A percentile compares a stretch with the other conserved stretches of the same genome.
Conservation (phyloP, 2,797 vertebrate genomes). For the Loriculus beryllinus region DNA sequence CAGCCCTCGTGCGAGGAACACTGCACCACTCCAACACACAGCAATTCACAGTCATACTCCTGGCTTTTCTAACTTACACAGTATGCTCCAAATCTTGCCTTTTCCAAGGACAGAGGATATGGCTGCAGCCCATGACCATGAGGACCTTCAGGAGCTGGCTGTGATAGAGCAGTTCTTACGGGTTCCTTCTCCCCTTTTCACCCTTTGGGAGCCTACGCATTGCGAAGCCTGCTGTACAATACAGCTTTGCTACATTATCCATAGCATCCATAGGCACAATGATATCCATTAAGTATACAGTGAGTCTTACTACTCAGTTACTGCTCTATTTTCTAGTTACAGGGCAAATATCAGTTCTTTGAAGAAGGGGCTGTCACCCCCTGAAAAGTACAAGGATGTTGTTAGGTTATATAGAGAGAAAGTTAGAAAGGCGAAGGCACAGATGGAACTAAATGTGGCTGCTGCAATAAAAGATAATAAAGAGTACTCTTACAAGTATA, state of each 20-base stretch:
- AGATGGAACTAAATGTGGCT: background rate
- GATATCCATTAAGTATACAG: background rate
- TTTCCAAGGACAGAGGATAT: background rate
- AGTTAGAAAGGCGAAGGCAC: background rate
- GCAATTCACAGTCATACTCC: background rate
- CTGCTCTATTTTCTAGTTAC: background rate
- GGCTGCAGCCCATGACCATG: rapidly evolving
- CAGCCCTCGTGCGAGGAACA: background rate
- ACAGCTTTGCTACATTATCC: background rate
- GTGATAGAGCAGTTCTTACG: background rate
- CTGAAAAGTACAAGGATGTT: background rate
- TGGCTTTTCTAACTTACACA: rapidly evolving
- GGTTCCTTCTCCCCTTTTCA: background rate
- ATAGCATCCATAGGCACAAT: background rate
- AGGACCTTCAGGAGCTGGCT: background rate
- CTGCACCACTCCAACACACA: background rate
- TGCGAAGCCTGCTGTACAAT: background rate
- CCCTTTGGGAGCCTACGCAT: rapidly evolving
- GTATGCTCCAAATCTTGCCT: background rate
- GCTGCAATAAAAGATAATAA: background rate
- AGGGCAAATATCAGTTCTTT: background rate
- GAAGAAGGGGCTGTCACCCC: background rate
- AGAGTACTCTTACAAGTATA: background rate
- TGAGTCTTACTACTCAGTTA: background rate
- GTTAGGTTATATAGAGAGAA: background rate